phyloP scores from a whole-genome alignment of 2,888 invertebrate species.

The Hanleya hanleyi region DNA sequence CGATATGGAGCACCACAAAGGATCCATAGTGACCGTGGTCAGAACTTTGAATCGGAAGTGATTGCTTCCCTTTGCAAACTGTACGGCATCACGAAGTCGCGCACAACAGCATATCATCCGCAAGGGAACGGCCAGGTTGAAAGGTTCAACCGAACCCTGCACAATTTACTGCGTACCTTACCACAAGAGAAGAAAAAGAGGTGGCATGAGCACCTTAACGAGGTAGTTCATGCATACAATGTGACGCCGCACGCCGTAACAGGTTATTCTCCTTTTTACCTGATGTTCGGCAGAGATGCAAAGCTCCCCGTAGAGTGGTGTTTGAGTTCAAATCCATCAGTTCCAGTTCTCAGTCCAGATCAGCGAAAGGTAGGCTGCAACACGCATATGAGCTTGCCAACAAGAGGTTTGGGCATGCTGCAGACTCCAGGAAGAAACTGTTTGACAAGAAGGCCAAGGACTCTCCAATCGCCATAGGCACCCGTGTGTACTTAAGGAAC shows the following conservation, averaged over 20 bases:
- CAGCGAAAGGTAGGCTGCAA: background rate
- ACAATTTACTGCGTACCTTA: background rate
- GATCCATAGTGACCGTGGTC: constrained; percentile 2
- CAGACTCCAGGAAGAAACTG: background rate
- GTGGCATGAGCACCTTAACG: background rate
- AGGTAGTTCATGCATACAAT: background rate
- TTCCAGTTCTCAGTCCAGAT: too few relatives aligned
- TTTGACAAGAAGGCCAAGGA: background rate
- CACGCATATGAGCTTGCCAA: background rate
- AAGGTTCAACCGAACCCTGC: background rate
- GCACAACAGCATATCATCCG: constrained; percentile 1
- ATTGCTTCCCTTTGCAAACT: background rate
- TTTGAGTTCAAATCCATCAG: too few relatives aligned
- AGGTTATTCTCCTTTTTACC: constrained; percentile 4
- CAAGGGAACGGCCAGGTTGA: background rate
- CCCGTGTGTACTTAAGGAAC: background rate
- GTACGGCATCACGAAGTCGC: background rate
- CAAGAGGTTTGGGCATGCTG: background rate
- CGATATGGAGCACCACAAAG: background rate
- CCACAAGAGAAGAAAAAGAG: background rate
- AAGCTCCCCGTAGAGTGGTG: too few relatives aligned
- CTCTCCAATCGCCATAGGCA: background rate
- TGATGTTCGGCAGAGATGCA: constrained; percentile 4
- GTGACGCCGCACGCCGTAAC: background rate
- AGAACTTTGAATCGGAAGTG: background rate